These are phyloP conservation scores for Actenoides lindsayi DNA, from an alignment of 2,113 vertebrate genomes.

Conservation along the genomic window DNA sequence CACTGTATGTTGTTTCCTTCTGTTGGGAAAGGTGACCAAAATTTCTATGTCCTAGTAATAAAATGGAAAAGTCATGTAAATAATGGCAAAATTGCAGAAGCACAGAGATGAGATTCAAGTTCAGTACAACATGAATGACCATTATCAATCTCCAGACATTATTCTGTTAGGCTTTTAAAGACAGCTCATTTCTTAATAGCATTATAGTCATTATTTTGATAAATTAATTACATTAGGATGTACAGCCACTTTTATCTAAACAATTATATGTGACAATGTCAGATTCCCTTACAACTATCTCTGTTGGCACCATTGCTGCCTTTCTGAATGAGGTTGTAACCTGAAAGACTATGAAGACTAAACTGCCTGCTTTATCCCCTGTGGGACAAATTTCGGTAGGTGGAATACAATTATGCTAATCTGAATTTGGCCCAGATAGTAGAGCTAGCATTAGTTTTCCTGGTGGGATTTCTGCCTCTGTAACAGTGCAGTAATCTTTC, in stretches of 20 bases:
- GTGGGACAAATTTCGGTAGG: not conserved
- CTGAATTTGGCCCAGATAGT: not conserved
- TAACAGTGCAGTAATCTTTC: not conserved
- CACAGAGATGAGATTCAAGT: accelerated
- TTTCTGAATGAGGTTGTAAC: not conserved
- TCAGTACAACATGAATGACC: not conserved
- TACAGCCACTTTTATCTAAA: not conserved
- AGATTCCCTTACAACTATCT: not conserved
- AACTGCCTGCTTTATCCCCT: not conserved
- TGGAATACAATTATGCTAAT: not conserved
- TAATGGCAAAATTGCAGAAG: not conserved
- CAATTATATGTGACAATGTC: not conserved
- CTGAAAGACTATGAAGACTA: not conserved
- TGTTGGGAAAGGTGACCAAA: not conserved
- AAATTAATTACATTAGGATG: not conserved
- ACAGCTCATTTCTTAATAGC: not conserved
- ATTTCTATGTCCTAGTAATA: not conserved
- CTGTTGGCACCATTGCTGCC: not conserved
- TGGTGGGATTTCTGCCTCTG: not conserved
- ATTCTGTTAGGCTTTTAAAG: not conserved
- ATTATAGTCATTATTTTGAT: not conserved
- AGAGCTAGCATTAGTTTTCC: not conserved
- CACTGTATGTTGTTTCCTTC: not conserved
- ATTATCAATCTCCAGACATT: not conserved
- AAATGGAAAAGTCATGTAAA: not conserved